Evolutionary conservation across 2,113 vertebrate species (phyloP), one percentile per base, ranked within the genome.

Genomic region (Chamaetylas fuelleborni): DNA sequence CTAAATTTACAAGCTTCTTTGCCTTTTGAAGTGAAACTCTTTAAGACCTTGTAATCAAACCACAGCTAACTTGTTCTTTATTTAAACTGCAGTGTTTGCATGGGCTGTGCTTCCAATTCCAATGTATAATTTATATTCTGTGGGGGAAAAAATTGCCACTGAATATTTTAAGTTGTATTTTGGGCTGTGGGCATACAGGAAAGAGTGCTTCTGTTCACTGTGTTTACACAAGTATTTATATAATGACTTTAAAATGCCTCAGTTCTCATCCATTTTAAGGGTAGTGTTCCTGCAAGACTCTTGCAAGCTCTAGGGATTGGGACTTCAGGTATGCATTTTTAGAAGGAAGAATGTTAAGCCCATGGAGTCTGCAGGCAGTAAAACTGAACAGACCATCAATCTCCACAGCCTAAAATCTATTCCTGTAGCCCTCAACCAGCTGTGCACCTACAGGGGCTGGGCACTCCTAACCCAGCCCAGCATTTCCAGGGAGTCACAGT

Each of bases 381-480:
- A 60, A 89, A 48, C 28, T 48, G 25, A 62, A 40, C 10, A 36
- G 31, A 60, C 36, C 42, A 19, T 92, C 58, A 31, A 3, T 77
- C 38, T 80, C 31, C 33, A n/a, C 15, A 62, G 20, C 14, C 50
- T 48, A 9, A 50, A 72, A 87, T 20, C 56, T 67, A 4, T 14
- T 56, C 10, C 26, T 81, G 61, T 88, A 72, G 15, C 42, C 25
- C 45, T 38, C 2, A 2, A 16, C 38, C 0, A 0, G 22, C 60
- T 42, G 23, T 0, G 1, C 22, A 5, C 43, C 22, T 20, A 1
- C 1, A 26, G 29, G n/a, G 24, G 5, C 42, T 33, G 19, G 2
- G 1, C 16, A 29, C 11, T 29, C 31, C 54, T 45, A 5, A 3
- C 54, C n/a, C 19, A 12, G 23, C 17, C 42, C 53, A 34, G 14